These are phyloP conservation scores for Orchestes rusci DNA, from an alignment of 2,888 invertebrate species.

Conservation along the genomic window DNA sequence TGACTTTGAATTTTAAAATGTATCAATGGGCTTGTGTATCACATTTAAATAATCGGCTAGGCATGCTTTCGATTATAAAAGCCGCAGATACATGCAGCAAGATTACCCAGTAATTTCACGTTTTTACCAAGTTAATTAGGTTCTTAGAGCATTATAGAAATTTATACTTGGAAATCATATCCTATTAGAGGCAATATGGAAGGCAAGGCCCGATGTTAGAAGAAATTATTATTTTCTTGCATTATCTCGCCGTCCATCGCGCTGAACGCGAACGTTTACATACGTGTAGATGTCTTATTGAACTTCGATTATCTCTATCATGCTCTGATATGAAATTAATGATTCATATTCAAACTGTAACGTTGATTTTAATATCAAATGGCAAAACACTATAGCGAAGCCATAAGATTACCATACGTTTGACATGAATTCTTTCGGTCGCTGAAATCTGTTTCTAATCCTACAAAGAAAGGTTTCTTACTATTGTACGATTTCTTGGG, in stretches of 20 bases:
- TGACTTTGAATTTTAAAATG: too few relatives aligned
- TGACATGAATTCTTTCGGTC: slow-evolving; percentile 22
- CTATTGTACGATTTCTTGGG: slow-evolving; percentile 33
- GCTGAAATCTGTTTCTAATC: slow-evolving; percentile 29
- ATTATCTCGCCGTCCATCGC: slow-evolving; percentile 11
- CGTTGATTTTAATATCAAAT: too few relatives aligned
- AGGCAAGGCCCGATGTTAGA: slow-evolving; percentile 14
- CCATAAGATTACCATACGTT: slow-evolving; percentile 16
- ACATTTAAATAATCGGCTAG: slow-evolving; percentile 12
- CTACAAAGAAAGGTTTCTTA: slow-evolving; percentile 36
- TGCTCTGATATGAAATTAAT: too few relatives aligned
- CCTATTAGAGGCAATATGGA: slow-evolving; percentile 18
- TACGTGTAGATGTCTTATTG: too few relatives aligned
- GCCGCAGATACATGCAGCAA: slow-evolving; percentile 13
- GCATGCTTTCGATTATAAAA: slow-evolving; percentile 12
- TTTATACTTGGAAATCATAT: slow-evolving; percentile 18
- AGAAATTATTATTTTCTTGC: slow-evolving; percentile 16
- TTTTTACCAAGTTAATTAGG: slow-evolving; percentile 17
- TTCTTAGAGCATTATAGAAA: slow-evolving; percentile 17
- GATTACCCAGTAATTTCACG: slow-evolving; percentile 14
- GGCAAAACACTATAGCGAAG: too few relatives aligned
- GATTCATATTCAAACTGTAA: too few relatives aligned
- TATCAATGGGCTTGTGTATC: too few relatives aligned
- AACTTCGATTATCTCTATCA: too few relatives aligned
- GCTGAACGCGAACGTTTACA: slow-evolving; percentile 10